phyloP scores from a whole-genome alignment of 2,797 vertebrate genomes.

The Ceryle rudis region DNA sequence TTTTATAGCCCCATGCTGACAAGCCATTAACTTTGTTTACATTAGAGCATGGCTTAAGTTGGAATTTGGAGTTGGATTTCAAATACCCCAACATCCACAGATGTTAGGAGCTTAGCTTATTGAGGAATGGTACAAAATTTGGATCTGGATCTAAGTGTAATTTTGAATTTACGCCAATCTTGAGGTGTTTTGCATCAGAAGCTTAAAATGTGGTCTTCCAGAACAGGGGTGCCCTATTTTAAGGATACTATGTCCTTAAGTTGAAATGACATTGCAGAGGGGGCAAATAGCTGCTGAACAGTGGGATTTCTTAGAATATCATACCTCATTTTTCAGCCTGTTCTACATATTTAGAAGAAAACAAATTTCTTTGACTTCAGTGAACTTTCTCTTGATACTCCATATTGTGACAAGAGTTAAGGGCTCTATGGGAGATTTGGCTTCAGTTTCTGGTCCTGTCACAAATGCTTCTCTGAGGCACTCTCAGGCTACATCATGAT shows the following conservation, averaged over 20 bases:
- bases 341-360: background rate
- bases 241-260: background rate
- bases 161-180: background rate
- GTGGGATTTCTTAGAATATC: background rate
- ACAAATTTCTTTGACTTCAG: background rate
- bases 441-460: background rate
- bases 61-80: slow-evolving; percentile 65
- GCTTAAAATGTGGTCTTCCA: background rate
- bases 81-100: slow-evolving; percentile 57
- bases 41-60: slow-evolving; percentile 31
- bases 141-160: slow-evolving; percentile 12
- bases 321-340: background rate
- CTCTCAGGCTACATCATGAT: background rate
- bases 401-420: background rate
- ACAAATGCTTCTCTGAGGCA: background rate
- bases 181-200: slow-evolving; percentile 36
- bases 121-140: slow-evolving; percentile 28
- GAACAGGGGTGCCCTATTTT: background rate
- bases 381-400: background rate
- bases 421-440: background rate
- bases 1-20: slow-evolving; percentile 65
- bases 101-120: slow-evolving; percentile 6
- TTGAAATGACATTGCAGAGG: background rate
- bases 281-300: background rate
- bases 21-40: slow-evolving; percentile 70